Evolutionary conservation across 1,140 invertebrate species (phyloP).

Genomic region (Aleiodes sp.): DNA sequence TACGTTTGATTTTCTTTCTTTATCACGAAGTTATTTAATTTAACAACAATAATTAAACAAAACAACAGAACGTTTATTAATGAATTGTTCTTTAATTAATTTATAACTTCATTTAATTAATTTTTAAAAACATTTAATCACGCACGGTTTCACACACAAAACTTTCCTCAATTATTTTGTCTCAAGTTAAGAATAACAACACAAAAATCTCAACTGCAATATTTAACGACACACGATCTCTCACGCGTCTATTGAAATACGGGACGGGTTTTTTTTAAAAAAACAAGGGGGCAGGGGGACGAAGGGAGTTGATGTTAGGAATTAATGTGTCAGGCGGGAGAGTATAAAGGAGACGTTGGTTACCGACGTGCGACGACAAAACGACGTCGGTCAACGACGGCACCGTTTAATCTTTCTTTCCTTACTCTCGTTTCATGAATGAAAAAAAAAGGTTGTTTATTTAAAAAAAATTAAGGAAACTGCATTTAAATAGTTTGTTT

Average conservation of each 20-base stretch:
- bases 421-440: background rate
- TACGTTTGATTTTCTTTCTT: conserved; percentile 43
- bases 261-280: conserved; percentile 23
- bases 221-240: too few relatives aligned
- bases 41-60: background rate
- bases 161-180: too few relatives aligned
- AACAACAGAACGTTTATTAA: too few relatives aligned
- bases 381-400: conserved; percentile 26
- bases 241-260: conserved; percentile 25
- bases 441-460: too few relatives aligned
- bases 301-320: background rate
- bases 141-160: too few relatives aligned
- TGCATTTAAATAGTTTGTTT: too few relatives aligned
- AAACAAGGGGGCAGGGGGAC: background rate
- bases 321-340: conserved; percentile 16
- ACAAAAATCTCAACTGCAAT: too few relatives aligned
- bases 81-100: too few relatives aligned
- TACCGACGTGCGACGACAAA: conserved; percentile 20
- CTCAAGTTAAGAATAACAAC: too few relatives aligned
- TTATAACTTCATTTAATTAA: too few relatives aligned
- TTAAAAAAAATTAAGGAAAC: too few relatives aligned
- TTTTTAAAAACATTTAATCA: too few relatives aligned
- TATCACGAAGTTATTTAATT: background rate
- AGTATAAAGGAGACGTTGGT: conserved; percentile 15
- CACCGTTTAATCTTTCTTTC: background rate